Conservation (phyloP, 2,888 invertebrate species). For the Scaptomyza parva region DNA sequence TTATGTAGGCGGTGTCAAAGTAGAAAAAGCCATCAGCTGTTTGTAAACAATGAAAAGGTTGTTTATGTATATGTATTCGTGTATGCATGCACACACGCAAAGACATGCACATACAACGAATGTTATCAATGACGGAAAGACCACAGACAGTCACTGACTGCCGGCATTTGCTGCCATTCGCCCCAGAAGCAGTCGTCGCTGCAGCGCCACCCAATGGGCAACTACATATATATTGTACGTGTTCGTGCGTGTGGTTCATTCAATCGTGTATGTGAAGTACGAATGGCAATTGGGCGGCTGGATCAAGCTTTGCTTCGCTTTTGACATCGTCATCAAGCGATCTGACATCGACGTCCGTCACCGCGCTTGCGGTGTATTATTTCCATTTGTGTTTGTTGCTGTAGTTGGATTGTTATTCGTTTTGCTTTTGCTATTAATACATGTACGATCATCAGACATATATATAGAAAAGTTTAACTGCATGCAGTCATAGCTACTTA, state of each 20-base stretch:
- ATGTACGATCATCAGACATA: conserved; percentile 20
- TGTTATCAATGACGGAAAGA: conserved; percentile 51
- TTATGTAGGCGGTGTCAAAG: conserved; percentile 11
- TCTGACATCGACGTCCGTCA: conserved; percentile 12
- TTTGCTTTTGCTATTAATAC: conserved; percentile 14
- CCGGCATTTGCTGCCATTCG: conserved; percentile 28
- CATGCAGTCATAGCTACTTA: conserved; percentile 73
- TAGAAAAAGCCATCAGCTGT: conserved; percentile 53
- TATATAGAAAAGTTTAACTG: conserved; percentile 49
- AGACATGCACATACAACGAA: conserved; percentile 10
- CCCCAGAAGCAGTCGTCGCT: conserved; percentile 1
- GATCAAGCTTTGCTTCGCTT: conserved; percentile 40
- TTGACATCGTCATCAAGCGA: conserved; percentile 31
- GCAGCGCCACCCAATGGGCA: neutral
- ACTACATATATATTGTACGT: neutral
- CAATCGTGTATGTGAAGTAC: neutral
- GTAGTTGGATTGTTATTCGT: conserved; percentile 5
- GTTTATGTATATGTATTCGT: neutral
- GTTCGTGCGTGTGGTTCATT: neutral
- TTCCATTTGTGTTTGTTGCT: conserved; percentile 31
- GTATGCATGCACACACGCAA: conserved; percentile 3
- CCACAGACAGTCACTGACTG: conserved; percentile 31
- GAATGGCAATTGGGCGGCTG: conserved; percentile 21
- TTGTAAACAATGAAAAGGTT: conserved; percentile 71
- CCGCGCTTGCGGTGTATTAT: conserved; percentile 57